Evolutionary conservation across 2,888 invertebrate genomes (phyloP), one percentile per base, ranked within the genome.

Genomic region (Thyatira batis): DNA sequence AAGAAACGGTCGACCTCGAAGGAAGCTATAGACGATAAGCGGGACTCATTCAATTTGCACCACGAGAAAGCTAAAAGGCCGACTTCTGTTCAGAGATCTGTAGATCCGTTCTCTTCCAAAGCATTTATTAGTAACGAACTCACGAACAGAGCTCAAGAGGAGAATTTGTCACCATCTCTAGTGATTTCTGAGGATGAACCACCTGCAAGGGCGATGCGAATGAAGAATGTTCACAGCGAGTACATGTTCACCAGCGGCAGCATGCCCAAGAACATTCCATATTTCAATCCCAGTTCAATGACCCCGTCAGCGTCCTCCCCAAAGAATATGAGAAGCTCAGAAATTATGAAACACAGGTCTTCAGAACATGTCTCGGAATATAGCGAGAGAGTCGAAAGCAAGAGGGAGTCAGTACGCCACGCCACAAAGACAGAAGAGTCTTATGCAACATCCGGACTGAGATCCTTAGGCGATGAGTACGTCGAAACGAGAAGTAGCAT

Each of bases 401-500:
- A 85, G 66, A 82, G 82, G 49, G 84, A 85, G 57, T 72, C 80
- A n/a, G 65, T 74, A 54, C 82, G 80, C 57, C 80, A 77, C 44
- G 54, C 68, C n/a, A 58, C 73, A 21, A 87, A 85, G 67, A 77
- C 83, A 27, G 90, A 89, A 52, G 90, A 91, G 58, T 77, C 89
- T 21, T 89, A 84, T 57, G 79, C 80, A 3, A 79, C 79, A 33
- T 84, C 87, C 4, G 87, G 84, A 8, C 60, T 87, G 53, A 80
- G 87, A 64, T 89, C 90, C 54, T 74, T 90, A n/a, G 90, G 89
- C 21, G 91, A 90, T 43, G 91, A 92, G 63, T 90, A 82, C 54
- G 74, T 83, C 25, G 92, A 88, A 71, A 82, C 90, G 27, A 87
- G 92, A 61, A 94, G 93, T 79, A 93, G 94, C 20, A 93, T 95